Base-by-base conservation (phyloP, 1,140 invertebrate species). In the Cydia splendana region DNA sequence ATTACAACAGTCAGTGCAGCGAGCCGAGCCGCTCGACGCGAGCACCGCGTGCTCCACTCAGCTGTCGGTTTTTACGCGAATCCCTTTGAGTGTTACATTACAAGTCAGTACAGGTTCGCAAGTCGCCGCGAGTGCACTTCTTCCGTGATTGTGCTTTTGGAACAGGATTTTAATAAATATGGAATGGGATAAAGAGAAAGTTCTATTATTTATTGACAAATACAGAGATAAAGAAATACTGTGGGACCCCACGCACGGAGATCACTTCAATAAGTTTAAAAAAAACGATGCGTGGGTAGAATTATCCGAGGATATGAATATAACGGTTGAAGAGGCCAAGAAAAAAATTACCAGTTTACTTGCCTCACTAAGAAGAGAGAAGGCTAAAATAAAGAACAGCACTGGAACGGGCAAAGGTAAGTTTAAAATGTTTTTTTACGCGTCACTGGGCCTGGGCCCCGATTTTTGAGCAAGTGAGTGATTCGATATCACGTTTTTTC, bases 41-140 rank as follows among this genome's bases (percentile, higher is more conserved):
- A 51, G 48, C 48, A 77, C 30, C 45, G 78, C 79, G 78, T 76
- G 81, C 79, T 80, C 81, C 79, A 79, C 79, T 57, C 81, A 45
- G 79, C 75, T 82, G 79, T 79, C 78, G 77, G 80, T 79, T 80
- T 83, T 82, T 83, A 78, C 74, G 78, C 81, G 78, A 82, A 79
- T 78, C 48, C 77, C 77, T 81, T 83, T 79, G 76, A 78, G 12
- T 81, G 79, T 81, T 79, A 80, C 76, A 51, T 51, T 51, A 51
- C 48, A 51, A 51, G 48, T 51, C 48, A 51, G 48, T 51, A 51
- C 48, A 51, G 48, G 48, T 51, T 51, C 48, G 48, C 48, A 13
- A 51, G 48, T 51, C 15, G 48, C 48, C 10, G 48, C 48, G 48
- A 51, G 48, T 13, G 48, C 48, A 51, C 15, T 51, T 51, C 48